Base-by-base conservation (phyloP, 2,113 vertebrate species). In the Oriolus oriolus region DNA sequence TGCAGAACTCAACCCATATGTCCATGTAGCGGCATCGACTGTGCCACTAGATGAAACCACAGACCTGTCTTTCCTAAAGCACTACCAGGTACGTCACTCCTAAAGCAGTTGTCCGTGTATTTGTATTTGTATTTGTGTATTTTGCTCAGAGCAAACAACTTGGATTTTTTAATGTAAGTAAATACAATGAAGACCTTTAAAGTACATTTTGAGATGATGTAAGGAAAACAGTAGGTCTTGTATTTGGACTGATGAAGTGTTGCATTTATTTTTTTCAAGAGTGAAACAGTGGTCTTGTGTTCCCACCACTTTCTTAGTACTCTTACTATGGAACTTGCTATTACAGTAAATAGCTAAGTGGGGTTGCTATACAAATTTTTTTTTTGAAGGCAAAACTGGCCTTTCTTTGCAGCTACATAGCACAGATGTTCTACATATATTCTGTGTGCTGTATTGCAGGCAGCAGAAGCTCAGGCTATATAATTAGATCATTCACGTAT, bases 1-100 rank as follows among this genome's bases (percentile, higher is more conserved):
- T 79, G 98, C 99, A 76, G 99, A 99, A 92, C 97, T 99, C 89
- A 99, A 99, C 97, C 99, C 99, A 1, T 99, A 99, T 45, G 99
- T 99, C 76, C 98, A 98, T 63, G 98, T 99, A 74, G 98, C 98
- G 78, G 97, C 98, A 64, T 99, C 98, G 18, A 98, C 97, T 84
- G 86, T 97, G 59, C 91, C 98, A 59, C 96, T 99, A 68, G 98
- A 98, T 71, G 98, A 99, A 94, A 98, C 91, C 35, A 98, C 98
- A 63, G 98, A 99, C 95, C 97, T 99, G 75, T 98, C 98, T 94
- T 99, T 99, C 94, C 98, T 99, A 60, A 98, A 91, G 42, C 93
- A 95, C 60, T 96, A 95, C 52, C 96, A 96, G 93, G 96, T 96
- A 78, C 26, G 85, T 74, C 22, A 33, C 26, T 61, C 39, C 35